Evolutionary conservation across 1,140 invertebrate species (phyloP).

Genomic region (Olivierus martensii): DNA sequence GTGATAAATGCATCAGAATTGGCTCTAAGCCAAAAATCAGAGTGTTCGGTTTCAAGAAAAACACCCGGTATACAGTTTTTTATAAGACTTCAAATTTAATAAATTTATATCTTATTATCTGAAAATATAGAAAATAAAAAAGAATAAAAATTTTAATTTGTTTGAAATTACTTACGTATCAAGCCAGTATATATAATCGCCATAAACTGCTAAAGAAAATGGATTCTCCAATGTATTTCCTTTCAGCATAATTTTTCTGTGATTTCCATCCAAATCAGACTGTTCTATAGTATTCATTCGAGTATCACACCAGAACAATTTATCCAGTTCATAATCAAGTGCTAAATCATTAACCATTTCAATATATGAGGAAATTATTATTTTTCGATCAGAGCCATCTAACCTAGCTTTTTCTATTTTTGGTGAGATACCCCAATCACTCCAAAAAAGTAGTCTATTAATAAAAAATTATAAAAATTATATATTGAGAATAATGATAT

Average conservation of each 20-base stretch:
- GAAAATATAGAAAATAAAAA: too few species aligned
- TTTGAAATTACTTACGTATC: constrained; percentile 40
- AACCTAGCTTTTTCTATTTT: constrained; percentile 35
- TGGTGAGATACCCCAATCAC: constrained; percentile 32
- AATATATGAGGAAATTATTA: constrained; percentile 30
- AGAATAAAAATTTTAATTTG: too few species aligned
- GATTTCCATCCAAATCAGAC: constrained; percentile 43
- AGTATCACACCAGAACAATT: constrained; percentile 34
- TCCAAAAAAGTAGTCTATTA: constrained; percentile 33
- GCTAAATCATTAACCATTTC: constrained; percentile 31
- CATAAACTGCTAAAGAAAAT: constrained; percentile 35
- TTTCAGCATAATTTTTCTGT: constrained; percentile 61
- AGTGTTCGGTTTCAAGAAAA: too few species aligned
- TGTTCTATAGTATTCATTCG: constrained; percentile 37
- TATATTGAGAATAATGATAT: neutral
- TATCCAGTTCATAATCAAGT: constrained; percentile 29
- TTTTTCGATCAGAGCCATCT: constrained; percentile 34
- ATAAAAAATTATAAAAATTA: constrained; percentile 3
- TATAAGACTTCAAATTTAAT: too few species aligned
- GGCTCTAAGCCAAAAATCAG: too few species aligned
- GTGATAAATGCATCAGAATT: too few species aligned
- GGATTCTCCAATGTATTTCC: constrained; percentile 26
- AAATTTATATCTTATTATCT: too few species aligned
- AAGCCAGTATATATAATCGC: constrained; percentile 40
- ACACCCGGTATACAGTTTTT: too few species aligned